A percentile compares a stretch with the other conserved stretches of the same genome.
phyloP scores from a whole-genome alignment of 1,140 invertebrate species.

The Microplitis demolitor region DNA sequence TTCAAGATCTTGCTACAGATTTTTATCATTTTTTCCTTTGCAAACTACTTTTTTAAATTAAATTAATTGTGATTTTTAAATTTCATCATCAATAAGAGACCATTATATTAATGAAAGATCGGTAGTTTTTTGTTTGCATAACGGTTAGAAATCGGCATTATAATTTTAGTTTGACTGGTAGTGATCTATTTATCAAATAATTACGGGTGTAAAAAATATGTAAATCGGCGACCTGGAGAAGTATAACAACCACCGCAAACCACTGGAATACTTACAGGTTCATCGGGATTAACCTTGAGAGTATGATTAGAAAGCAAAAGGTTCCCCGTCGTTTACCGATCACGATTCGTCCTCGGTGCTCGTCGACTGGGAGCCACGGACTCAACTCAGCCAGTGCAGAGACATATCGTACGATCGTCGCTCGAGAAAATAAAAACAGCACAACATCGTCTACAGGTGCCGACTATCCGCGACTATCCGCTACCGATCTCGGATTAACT shows the following conservation, averaged over 20 bases:
- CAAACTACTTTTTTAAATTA: not conserved
- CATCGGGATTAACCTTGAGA: slow-evolving; percentile 51
- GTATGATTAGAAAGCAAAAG: slow-evolving; percentile 57
- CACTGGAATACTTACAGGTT: slow-evolving; percentile 38
- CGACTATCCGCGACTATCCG: not conserved
- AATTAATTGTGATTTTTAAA: not conserved
- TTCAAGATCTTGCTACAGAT: no score
- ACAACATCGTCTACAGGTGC: not conserved
- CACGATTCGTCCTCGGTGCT: slow-evolving; percentile 53
- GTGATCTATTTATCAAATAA: slow-evolving; percentile 15
- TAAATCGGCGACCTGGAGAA: not conserved
- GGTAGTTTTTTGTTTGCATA: slow-evolving; percentile 27
- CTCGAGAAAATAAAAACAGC: not conserved
- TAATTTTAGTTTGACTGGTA: not conserved
- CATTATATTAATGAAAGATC: no score
- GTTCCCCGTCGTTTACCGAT: slow-evolving; percentile 44
- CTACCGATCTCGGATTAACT: not conserved
- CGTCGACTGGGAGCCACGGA: slow-evolving; percentile 1
- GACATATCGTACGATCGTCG: no score
- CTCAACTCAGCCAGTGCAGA: not conserved
- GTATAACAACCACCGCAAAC: not conserved
- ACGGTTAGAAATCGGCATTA: slow-evolving; percentile 33
- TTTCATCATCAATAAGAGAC: not conserved
- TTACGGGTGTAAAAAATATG: slow-evolving; percentile 18
- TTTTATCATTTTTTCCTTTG: no score